Conservation (phyloP, 2,113 vertebrate species). For the Cariama cristata region DNA sequence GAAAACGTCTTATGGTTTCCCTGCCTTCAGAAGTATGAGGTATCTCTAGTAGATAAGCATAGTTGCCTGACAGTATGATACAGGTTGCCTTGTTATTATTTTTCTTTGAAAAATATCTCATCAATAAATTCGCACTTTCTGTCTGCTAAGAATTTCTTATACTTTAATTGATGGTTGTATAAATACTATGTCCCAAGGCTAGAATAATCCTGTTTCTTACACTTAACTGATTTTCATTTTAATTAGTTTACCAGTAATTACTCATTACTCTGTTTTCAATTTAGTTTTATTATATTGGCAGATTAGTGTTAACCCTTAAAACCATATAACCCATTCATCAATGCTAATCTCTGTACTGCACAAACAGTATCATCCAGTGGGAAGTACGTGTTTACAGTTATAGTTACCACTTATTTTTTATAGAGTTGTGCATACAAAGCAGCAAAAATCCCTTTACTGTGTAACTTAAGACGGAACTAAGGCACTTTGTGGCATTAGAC, state of each 20-base stretch:
- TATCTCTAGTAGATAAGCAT: background rate
- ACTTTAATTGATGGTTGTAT: constrained; percentile 21
- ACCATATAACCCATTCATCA: background rate
- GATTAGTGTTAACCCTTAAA: constrained; percentile 53
- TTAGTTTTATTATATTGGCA: constrained; percentile 40
- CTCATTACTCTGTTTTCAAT: constrained; percentile 34
- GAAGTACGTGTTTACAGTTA: background rate
- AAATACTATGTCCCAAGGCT: constrained; percentile 33
- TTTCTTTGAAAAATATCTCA: background rate
- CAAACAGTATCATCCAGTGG: background rate
- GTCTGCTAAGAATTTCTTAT: background rate
- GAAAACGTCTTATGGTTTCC: background rate
- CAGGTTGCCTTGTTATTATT: background rate
- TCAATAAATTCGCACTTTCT: background rate
- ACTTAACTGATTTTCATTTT: constrained; percentile 64
- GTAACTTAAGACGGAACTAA: background rate
- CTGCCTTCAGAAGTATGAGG: background rate
- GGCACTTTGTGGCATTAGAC: background rate
- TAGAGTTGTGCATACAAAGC: background rate
- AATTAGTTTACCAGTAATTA: constrained; percentile 63
- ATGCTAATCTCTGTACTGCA: background rate
- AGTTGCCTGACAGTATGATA: background rate
- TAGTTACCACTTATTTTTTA: background rate
- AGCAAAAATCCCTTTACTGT: background rate
- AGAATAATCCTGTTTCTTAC: constrained; percentile 60